Percentiles rank a stretch among this genome's conserved stretches.
phyloP scores from a whole-genome alignment of 2,113 vertebrate genomes.

The Puntigrus tetrazona region DNA sequence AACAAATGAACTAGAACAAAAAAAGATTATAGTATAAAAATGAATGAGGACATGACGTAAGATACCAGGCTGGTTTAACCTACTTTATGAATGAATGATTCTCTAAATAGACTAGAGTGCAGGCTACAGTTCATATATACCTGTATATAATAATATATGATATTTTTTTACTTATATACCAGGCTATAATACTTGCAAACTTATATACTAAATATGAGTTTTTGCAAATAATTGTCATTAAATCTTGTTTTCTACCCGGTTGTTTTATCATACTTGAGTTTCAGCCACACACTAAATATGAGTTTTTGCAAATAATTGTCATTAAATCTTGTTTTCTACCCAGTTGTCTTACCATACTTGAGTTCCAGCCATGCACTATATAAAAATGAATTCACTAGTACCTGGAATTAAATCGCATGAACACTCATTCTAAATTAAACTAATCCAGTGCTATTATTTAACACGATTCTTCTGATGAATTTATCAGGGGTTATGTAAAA shows the following conservation, averaged over 20 bases:
- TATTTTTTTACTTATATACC: too few species aligned
- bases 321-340: neutral
- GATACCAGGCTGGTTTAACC: neutral
- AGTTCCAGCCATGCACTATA: neutral
- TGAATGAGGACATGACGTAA: neutral
- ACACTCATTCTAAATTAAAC: neutral
- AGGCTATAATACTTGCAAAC: too few species aligned
- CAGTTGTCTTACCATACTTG: neutral
- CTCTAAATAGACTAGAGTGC: neutral
- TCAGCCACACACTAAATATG: neutral
- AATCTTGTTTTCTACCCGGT: neutral
- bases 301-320: neutral
- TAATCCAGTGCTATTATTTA: neutral
- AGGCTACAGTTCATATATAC: too few species aligned
- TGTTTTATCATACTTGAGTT: neutral
- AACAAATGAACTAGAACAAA: conserved; percentile 42
- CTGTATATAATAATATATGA: too few species aligned
- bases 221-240: neutral
- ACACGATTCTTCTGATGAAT: neutral
- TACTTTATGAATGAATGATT: neutral
- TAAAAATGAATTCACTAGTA: neutral
- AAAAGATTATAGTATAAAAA: neutral
- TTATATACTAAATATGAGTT: neutral
- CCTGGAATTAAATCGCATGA: neutral
- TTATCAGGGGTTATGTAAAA: conserved; percentile 1